Conservation (phyloP, 2,797 vertebrate species). For the Manis pentadactyla region DNA sequence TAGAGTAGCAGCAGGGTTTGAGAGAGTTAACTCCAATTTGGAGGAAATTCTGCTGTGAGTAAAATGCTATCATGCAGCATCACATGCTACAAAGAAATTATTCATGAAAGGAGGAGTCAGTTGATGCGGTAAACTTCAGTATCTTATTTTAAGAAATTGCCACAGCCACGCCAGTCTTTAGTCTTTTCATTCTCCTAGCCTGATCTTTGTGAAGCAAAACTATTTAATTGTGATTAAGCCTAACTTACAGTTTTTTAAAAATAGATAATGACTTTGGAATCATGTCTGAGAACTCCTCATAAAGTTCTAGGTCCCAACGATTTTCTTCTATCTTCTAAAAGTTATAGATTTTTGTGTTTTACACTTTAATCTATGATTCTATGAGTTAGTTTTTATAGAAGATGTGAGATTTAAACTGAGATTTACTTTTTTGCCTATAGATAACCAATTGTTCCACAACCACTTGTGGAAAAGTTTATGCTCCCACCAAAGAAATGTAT, state of each 20-base stretch:
- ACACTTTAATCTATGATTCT: not conserved
- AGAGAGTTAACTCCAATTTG: no score
- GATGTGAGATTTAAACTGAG: not conserved
- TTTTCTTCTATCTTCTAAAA: constrained; percentile 8
- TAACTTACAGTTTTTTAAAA: not conserved
- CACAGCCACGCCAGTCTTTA: not conserved
- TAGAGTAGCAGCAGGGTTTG: no score
- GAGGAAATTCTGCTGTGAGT: no score
- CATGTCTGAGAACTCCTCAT: not conserved
- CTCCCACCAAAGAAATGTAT: not conserved
- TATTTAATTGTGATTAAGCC: not conserved
- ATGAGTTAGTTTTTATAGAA: constrained; percentile 22
- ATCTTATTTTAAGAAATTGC: no score
- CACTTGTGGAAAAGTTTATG: not conserved
- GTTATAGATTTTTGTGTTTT: not conserved
- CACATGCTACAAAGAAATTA: no score
- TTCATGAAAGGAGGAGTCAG: no score
- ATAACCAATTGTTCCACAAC: not conserved
- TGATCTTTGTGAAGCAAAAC: not conserved
- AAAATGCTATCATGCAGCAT: no score
- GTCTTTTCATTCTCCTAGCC: not conserved
- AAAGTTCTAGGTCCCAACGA: not conserved
- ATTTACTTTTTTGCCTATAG: not conserved
- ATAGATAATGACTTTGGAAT: not conserved
- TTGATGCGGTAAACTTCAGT: no score